Evolutionary conservation across 2,797 vertebrate species (phyloP).

Genomic region (Pagetopsis macropterus): DNA sequence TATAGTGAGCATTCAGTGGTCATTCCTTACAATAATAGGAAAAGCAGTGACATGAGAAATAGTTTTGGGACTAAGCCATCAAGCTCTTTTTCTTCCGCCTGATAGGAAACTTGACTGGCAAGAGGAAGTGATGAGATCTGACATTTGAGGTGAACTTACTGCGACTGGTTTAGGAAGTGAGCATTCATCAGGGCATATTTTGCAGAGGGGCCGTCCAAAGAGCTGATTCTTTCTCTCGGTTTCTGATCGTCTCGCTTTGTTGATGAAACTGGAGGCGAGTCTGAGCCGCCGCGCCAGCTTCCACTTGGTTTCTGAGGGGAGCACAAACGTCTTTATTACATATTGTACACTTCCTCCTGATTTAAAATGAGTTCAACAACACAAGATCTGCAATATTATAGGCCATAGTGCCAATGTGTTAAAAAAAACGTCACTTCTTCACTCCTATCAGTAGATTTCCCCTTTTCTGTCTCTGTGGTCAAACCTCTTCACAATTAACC

Average conservation of each 20-base stretch:
- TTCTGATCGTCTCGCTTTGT: conserved; percentile 56
- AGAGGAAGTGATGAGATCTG: background rate
- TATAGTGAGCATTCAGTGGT: background rate
- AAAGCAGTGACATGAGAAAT: background rate
- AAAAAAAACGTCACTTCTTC: conserved; percentile 1
- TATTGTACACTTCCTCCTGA: no score
- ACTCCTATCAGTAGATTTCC: conserved; percentile 23
- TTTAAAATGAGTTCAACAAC: background rate
- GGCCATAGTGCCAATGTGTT: no score
- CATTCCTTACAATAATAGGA: background rate
- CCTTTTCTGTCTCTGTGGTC: conserved; percentile 19
- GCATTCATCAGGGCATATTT: conserved; percentile 82
- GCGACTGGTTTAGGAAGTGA: conserved; percentile 88
- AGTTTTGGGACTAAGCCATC: background rate
- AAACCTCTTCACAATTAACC: conserved; percentile 16
- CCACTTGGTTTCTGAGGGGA: conserved; percentile 83
- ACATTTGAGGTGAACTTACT: conserved; percentile 76
- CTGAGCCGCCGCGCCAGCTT: conserved; percentile 83
- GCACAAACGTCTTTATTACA: conserved; percentile 30
- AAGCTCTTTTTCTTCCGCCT: background rate
- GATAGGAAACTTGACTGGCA: background rate
- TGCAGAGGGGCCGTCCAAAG: conserved; percentile 88
- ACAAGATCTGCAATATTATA: background rate
- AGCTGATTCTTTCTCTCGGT: conserved; percentile 77
- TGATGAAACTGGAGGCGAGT: conserved; percentile 67